phyloP scores from a whole-genome alignment of 2,888 invertebrate species.

The Hipparchia semele region DNA sequence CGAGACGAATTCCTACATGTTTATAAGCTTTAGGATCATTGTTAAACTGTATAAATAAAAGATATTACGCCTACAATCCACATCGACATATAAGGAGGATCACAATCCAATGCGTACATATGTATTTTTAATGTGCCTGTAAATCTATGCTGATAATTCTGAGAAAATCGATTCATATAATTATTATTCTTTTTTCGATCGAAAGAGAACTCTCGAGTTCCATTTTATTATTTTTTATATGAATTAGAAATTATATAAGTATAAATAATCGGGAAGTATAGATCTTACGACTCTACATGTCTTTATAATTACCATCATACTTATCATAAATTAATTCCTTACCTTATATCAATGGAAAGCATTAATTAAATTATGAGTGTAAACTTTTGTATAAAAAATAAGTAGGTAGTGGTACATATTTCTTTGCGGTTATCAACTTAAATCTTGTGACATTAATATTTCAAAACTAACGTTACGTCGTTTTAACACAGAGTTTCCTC shows the following conservation, averaged over 20 bases:
- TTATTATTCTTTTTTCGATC: not conserved
- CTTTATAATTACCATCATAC: too few relatives aligned
- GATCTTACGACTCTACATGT: not conserved
- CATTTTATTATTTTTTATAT: too few relatives aligned
- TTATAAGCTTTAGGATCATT: conserved; percentile 7
- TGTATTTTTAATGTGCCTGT: not conserved
- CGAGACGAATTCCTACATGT: conserved; percentile 16
- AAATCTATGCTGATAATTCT: not conserved
- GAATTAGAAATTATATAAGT: too few relatives aligned
- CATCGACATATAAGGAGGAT: not conserved
- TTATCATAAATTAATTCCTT: not conserved
- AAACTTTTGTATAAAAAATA: too few relatives aligned
- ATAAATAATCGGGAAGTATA: not conserved
- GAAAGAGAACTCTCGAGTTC: too few relatives aligned
- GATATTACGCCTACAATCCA: not conserved
- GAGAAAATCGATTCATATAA: not conserved
- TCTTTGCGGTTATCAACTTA: too few relatives aligned
- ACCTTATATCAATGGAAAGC: not conserved
- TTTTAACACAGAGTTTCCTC: too few relatives aligned
- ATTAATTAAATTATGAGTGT: too few relatives aligned
- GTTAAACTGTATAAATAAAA: conserved; percentile 1
- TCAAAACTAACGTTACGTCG: too few relatives aligned
- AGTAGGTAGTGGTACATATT: too few relatives aligned
- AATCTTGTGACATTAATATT: too few relatives aligned
- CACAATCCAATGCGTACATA: not conserved